Evolutionary conservation across 92 coral and sea anemone species (phyloP), one percentile per base, ranked within the genome.

Genomic region (Paragorgia papillata): DNA sequence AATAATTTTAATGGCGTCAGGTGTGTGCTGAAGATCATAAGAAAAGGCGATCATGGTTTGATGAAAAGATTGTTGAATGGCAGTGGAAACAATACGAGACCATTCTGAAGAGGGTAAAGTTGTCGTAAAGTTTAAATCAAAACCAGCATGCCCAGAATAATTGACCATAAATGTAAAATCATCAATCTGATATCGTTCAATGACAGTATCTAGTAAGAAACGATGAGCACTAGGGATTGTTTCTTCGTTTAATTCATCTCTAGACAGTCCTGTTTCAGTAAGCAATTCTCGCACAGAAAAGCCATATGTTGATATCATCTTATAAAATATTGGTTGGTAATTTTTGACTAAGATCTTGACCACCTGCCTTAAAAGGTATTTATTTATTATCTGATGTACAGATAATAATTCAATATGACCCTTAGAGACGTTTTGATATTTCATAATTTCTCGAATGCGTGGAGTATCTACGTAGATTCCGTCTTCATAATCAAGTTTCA

Each of bases 401-500:
- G 75, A 68, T 30, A 68, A 7, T 14, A 28, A 19, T 29, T 25
- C 0, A 27, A 68, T 68, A 14, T 68, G 2, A 7, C 37, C 40
- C 22, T 20, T 30, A 9, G 27, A 22, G 34, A 20, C 59, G 33
- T 14, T 9, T 27, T 44, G 26, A 67, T 67, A 19, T 19, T 57
- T 68, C 25, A 20, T 26, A 27, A 68, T 49, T 10, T 68, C 75
- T 6, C n/a, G 19, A 24, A 68, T 54, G 19, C 60, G 75, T 9
- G 75, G 59, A 1, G 75, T 33, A 68, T 68, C 75, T 26, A 68
- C 37, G 10, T 44, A 17, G 44, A 68, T 46, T 68, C 75, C 75
- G 29, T 68, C 75, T 0, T n/a, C 22, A 41, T 68, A 68, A 24
- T 29, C 24, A 2, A 68, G 57, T 48, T 26, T 41, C 75, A 68